A percentile compares a stretch with the other conserved stretches of the same genome.
These are phyloP conservation scores for Dolichallabes microphthalmus DNA, from an alignment of 2,113 vertebrate species.

Conservation along the genomic window DNA sequence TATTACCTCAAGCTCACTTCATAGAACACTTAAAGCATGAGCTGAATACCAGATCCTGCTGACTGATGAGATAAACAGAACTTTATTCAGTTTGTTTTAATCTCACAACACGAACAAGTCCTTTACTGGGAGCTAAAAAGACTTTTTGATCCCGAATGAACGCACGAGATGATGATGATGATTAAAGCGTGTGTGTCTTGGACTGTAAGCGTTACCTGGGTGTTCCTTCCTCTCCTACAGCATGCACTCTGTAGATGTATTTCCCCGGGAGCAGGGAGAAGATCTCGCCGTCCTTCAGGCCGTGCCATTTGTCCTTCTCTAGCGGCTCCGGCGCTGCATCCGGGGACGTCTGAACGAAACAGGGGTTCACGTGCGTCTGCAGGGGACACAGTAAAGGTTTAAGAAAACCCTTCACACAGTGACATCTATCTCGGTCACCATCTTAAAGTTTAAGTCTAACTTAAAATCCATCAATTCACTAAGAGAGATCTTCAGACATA, in stretches of 20 bases:
- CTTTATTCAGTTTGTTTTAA: no score
- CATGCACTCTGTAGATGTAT: conserved; percentile 71
- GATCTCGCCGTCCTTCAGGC: conserved; percentile 71
- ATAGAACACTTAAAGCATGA: no score
- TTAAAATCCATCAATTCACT: background rate
- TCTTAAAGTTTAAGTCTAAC: no score
- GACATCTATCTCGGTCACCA: no score
- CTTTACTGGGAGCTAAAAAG: no score
- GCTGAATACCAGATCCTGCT: no score
- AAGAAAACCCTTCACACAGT: background rate
- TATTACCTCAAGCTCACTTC: no score
- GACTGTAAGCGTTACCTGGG: conserved; percentile 59
- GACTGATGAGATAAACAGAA: no score
- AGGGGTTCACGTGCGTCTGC: conserved; percentile 80
- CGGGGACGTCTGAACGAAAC: conserved; percentile 73
- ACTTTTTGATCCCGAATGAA: no score
- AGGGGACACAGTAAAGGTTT: conserved; percentile 9
- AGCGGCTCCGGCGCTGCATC: conserved; percentile 67
- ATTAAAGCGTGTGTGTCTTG: background rate
- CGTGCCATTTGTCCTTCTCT: conserved; percentile 71
- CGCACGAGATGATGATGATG: background rate
- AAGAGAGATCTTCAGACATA: background rate
- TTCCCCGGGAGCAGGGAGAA: conserved; percentile 81
- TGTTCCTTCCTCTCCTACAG: conserved; percentile 44
- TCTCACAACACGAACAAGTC: no score